Conservation (phyloP, 2,797 vertebrate species). For the Agapornis canus region DNA sequence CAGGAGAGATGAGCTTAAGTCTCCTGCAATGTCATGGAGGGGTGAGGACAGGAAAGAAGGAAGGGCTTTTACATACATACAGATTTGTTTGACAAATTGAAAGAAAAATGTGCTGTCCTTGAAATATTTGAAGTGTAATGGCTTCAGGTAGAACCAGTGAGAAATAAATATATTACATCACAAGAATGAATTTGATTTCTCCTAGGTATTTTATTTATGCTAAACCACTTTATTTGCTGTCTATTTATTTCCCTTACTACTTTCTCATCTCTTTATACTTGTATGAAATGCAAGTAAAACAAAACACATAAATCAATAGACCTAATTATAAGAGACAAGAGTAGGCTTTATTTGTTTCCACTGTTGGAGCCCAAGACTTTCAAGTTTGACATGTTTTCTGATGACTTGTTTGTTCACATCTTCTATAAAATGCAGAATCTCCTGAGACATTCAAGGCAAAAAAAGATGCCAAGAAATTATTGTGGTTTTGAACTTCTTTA, state of each 20-base stretch:
- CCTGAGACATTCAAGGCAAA: neutral
- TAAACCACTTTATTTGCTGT: neutral
- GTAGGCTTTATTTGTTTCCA: neutral
- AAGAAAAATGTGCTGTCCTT: neutral
- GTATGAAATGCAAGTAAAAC: neutral
- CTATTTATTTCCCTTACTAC: neutral
- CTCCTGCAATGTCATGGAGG: neutral
- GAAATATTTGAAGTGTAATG: neutral
- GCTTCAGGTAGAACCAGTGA: neutral
- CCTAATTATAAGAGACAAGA: constrained; percentile 23
- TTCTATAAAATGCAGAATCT: neutral
- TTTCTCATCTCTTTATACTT: neutral
- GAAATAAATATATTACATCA: neutral
- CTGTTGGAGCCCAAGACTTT: constrained; percentile 2
- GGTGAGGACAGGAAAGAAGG: neutral
- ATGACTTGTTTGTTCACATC: constrained; percentile 26
- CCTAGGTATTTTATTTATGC: neutral
- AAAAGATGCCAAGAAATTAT: neutral
- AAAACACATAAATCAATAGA: constrained; percentile 8
- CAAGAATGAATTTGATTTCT: neutral
- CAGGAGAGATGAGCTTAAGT: neutral
- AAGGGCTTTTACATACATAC: neutral
- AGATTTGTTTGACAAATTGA: neutral
- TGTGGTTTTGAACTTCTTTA: neutral
- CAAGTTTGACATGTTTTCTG: constrained; percentile 27